Conservation (phyloP, 2,797 vertebrate species). For the Tinamus major region DNA sequence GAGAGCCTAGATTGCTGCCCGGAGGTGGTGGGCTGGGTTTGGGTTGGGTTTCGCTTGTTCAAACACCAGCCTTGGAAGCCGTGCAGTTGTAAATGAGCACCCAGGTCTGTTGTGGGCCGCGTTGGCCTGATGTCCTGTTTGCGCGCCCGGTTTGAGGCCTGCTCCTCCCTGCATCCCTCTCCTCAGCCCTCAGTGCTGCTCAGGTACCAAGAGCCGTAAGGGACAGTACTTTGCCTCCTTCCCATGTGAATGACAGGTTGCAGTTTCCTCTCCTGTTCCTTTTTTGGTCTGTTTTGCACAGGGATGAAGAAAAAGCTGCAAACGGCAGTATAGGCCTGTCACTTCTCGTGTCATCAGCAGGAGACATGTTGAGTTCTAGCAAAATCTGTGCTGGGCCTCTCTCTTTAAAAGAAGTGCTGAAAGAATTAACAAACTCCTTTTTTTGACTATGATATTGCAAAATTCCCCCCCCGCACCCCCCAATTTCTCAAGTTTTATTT, state of each 20-base stretch:
- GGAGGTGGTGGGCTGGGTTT: not conserved
- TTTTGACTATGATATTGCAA: not conserved
- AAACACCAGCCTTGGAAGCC: not conserved
- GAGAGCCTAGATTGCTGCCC: not conserved
- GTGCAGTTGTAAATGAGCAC: not conserved
- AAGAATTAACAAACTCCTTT: not conserved
- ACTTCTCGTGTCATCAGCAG: not conserved
- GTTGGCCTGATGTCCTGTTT: not conserved
- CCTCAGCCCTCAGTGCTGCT: not conserved
- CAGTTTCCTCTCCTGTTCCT: slow-evolving; percentile 5
- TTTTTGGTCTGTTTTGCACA: not conserved
- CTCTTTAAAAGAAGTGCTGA: not conserved
- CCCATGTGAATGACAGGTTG: slow-evolving; percentile 1
- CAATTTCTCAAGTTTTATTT: not conserved
- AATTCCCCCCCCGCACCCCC: not conserved
- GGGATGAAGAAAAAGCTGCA: not conserved
- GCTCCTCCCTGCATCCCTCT: not conserved
- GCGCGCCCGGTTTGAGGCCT: not conserved
- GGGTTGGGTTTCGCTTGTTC: slow-evolving; percentile 12
- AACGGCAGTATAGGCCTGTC: not conserved
- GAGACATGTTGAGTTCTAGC: not conserved
- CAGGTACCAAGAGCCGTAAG: not conserved
- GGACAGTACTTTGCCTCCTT: slow-evolving; percentile 6
- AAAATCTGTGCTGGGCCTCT: not conserved
- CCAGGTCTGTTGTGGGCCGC: not conserved